These are phyloP conservation scores for Ammodytes dubius DNA, from an alignment of 2,113 vertebrate genomes.

Conservation along the genomic window DNA sequence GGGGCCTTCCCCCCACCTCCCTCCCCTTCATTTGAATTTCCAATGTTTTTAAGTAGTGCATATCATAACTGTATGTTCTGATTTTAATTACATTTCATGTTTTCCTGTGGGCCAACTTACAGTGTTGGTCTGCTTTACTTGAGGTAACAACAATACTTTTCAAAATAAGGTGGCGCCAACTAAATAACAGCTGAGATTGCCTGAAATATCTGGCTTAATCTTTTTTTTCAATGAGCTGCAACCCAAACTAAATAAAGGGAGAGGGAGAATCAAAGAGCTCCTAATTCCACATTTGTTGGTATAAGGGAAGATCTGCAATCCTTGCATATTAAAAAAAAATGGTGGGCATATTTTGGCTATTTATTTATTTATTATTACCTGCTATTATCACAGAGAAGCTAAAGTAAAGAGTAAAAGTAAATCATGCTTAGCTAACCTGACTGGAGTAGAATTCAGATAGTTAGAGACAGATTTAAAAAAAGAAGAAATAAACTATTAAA, in stretches of 20 bases:
- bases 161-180: background rate
- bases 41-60: background rate
- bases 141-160: background rate
- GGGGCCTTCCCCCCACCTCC: background rate
- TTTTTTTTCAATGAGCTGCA: background rate
- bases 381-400: background rate
- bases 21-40: slow-evolving; percentile 11
- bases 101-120: slow-evolving; percentile 4
- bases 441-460: background rate
- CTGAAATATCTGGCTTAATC: background rate
- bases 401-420: background rate
- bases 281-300: background rate
- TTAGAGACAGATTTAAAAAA: background rate
- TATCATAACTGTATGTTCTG: background rate
- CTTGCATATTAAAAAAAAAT: background rate
- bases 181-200: background rate
- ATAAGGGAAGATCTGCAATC: background rate
- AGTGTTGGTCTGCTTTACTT: background rate
- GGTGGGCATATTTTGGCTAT: background rate
- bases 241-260: background rate
- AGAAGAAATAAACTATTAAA: background rate
- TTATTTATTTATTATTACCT: background rate
- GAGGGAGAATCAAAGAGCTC: too few relatives aligned
- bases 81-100: background rate
- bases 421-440: background rate